Evolutionary conservation across 2,888 invertebrate species (phyloP).

Genomic region (Marasmarcha lunaedactyla): DNA sequence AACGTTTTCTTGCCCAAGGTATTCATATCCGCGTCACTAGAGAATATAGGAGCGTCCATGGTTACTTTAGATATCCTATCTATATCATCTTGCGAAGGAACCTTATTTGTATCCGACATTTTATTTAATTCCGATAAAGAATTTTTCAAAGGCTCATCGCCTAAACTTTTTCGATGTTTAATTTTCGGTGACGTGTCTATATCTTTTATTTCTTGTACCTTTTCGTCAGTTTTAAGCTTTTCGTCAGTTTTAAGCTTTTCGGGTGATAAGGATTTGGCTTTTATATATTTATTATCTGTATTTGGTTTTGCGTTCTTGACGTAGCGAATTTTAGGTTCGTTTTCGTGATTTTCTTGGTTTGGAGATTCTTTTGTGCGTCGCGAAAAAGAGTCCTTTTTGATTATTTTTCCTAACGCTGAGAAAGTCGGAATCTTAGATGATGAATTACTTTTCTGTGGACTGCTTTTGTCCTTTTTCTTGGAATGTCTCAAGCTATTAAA

Average conservation of each 20-base stretch:
- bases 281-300: conserved; percentile 52
- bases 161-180: conserved; percentile 56
- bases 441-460: conserved; percentile 49
- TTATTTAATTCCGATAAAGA: conserved; percentile 29
- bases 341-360: conserved; percentile 10
- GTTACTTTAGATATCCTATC: conserved; percentile 92
- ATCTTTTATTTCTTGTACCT: conserved; percentile 14
- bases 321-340: conserved; percentile 38
- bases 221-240: conserved; percentile 9
- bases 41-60: conserved; percentile 81
- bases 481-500: conserved; percentile 56
- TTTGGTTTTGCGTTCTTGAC: conserved; percentile 48
- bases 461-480: conserved; percentile 42
- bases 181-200: conserved; percentile 20
- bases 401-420: conserved; percentile 59
- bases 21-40: conserved; percentile 74
- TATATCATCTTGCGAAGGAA: conserved; percentile 87
- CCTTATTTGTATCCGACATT: conserved; percentile 49
- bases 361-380: conserved; percentile 34
- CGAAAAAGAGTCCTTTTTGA: conserved; percentile 57
- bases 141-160: conserved; percentile 48
- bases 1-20: conserved; percentile 82
- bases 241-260: conserved; percentile 38
- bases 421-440: conserved; percentile 64
- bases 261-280: conserved; percentile 51